These are phyloP conservation scores for Pammene fasciana DNA, from an alignment of 2,888 invertebrate genomes.

Conservation along the genomic window DNA sequence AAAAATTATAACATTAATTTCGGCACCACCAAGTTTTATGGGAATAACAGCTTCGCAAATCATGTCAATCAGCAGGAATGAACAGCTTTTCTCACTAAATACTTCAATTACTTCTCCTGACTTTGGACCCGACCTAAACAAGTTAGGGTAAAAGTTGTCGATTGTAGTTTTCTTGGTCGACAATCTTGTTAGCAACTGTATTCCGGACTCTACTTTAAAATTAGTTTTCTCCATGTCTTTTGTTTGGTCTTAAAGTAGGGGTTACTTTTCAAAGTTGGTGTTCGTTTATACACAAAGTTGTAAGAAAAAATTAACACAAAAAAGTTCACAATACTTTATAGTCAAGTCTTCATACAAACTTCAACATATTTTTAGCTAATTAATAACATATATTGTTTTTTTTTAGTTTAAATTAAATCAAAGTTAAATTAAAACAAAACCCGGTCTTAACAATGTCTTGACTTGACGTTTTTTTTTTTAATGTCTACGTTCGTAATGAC, in stretches of 20 bases:
- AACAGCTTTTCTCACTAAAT: conserved; percentile 55
- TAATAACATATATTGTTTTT: too few relatives aligned
- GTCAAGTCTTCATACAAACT: neutral
- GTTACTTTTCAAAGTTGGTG: neutral
- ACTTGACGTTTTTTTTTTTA: too few relatives aligned
- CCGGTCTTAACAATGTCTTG: too few relatives aligned
- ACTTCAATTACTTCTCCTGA: conserved; percentile 69
- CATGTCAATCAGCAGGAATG: conserved; percentile 64
- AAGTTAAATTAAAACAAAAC: too few relatives aligned
- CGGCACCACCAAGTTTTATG: conserved; percentile 54
- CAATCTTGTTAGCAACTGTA: conserved; percentile 82
- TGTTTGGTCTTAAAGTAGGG: neutral
- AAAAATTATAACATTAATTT: conserved; percentile 66
- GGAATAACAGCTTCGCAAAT: conserved; percentile 65
- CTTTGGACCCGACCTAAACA: conserved; percentile 71
- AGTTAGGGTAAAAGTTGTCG: conserved; percentile 69
- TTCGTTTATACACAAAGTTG: neutral
- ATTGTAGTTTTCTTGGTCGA: conserved; percentile 66
- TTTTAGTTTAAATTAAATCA: too few relatives aligned
- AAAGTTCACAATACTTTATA: neutral
- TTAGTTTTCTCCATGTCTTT: conserved; percentile 46
- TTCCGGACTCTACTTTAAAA: conserved; percentile 81
- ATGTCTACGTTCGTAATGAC: too few relatives aligned
- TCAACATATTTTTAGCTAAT: neutral
- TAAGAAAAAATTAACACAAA: neutral